These are phyloP conservation scores for Nettapus auritus DNA, from an alignment of 2,113 vertebrate species.

Conservation along the genomic window DNA sequence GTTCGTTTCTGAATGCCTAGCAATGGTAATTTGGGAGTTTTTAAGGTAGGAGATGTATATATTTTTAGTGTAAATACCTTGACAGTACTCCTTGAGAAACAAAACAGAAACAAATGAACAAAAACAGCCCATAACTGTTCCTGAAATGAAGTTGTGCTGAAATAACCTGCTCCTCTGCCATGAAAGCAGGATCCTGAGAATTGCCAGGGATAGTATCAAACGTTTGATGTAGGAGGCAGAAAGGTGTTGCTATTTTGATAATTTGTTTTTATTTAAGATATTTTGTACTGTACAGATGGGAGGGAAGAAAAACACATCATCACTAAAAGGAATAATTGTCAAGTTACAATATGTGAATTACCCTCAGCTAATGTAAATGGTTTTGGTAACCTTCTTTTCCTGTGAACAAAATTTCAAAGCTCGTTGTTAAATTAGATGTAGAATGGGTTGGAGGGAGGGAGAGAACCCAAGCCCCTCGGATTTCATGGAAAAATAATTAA, in stretches of 20 bases:
- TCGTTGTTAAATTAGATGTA: not conserved
- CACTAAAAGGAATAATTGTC: not conserved
- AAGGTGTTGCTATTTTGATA: not conserved
- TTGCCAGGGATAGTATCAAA: not conserved
- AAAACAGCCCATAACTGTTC: not conserved
- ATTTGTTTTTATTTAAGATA: not conserved
- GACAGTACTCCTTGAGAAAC: not conserved
- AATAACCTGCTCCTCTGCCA: not conserved
- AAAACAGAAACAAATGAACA: too few relatives aligned
- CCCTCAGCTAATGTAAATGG: not conserved
- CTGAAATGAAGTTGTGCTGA: not conserved
- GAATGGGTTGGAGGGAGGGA: not conserved
- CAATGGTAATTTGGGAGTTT: not conserved
- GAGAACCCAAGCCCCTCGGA: not conserved
- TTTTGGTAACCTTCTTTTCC: not conserved
- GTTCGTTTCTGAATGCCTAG: not conserved
- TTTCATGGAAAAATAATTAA: conserved; percentile 7
- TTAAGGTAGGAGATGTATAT: not conserved
- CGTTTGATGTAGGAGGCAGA: not conserved
- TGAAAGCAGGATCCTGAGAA: not conserved
- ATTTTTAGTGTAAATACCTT: not conserved
- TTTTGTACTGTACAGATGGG: not conserved
- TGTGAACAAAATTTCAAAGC: not conserved
- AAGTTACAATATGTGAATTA: not conserved
- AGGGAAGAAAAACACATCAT: not conserved